phyloP scores from a whole-genome alignment of 1,140 invertebrate genomes.

The Magallana ariakensis region DNA sequence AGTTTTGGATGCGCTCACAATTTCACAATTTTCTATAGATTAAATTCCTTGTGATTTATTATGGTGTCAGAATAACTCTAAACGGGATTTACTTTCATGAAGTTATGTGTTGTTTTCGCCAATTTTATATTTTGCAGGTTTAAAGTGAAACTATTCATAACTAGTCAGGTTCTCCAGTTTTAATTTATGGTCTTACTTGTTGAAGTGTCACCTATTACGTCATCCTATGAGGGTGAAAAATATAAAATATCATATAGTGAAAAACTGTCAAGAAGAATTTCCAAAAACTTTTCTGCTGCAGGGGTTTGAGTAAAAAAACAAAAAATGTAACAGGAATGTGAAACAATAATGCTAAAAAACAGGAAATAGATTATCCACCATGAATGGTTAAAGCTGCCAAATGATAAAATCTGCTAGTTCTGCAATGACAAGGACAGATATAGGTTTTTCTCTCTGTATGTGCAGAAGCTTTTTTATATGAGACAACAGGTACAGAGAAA shows the following conservation, averaged over 20 bases:
- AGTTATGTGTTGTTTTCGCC: slow-evolving; percentile 8
- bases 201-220: slow-evolving; percentile 32
- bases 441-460: background rate
- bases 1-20: slow-evolving; percentile 13
- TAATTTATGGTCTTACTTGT: slow-evolving; percentile 9
- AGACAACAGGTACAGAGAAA: background rate
- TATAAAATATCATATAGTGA: background rate
- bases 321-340: background rate
- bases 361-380: slow-evolving; percentile 33
- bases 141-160: slow-evolving; percentile 26
- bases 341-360: background rate
- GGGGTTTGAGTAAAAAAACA: background rate
- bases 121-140: slow-evolving; percentile 1
- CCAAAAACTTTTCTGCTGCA: slow-evolving; percentile 32
- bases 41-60: slow-evolving; percentile 29
- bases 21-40: slow-evolving; percentile 26
- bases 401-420: background rate
- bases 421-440: background rate
- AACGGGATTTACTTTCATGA: slow-evolving; percentile 28
- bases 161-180: background rate
- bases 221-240: slow-evolving; percentile 27
- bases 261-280: slow-evolving; percentile 14
- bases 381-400: slow-evolving; percentile 13
- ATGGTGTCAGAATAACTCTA: slow-evolving; percentile 11
- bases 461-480: background rate